Base-by-base conservation (phyloP, 2,888 invertebrate genomes). In the Scaptomyza cyrtandrae region DNA sequence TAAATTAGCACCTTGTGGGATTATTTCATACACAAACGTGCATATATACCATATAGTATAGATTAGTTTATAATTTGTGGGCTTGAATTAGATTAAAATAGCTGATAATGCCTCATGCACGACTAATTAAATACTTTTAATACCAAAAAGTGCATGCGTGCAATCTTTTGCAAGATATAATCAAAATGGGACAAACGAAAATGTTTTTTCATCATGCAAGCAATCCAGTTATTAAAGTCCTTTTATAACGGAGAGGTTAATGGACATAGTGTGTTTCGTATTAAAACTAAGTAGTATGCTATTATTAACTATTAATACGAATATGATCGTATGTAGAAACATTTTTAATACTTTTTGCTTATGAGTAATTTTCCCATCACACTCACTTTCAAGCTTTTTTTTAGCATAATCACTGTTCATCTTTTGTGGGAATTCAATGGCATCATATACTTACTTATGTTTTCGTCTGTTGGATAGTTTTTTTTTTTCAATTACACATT, bases 401-500 rank as follows among this genome's bases (percentile, higher is more conserved):
- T 37, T 6, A 24, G 45, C 43, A 41, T 6, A 24, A 43, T 13
- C 13, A 44, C 6, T 54, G n/a, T n/a, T 4, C 10, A 44, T 31
- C 14, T 37, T 59, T 60, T 44, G 35, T 45, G 62, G 37, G 31
- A 63, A 50, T 37, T 35, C 1, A 35, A 13, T 16, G 31, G 10
- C 27, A 27, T 27, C 29, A 29, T 9, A 29, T 33, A 27, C 33
- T 33, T 33, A 27, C 24, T 24, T 35, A 16, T 13, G 13, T 27
- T 4, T 35, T 14, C 13, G 19, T 48, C 14, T 7, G 16, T 6
- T 52, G 44, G 35, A 41, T n/a, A 14, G 27, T 49, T 49, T 55
- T 45, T 39, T 39, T 61, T 48, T 58, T 48, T 48, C 60, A 66
- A 62, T 48, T 65, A 39, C 55, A 62, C 46, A 58, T 60, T 50